Percentiles rank a stretch among this genome's conserved stretches.
phyloP scores from a whole-genome alignment of 2,113 vertebrate species.

The Gopherus evgoodei region DNA sequence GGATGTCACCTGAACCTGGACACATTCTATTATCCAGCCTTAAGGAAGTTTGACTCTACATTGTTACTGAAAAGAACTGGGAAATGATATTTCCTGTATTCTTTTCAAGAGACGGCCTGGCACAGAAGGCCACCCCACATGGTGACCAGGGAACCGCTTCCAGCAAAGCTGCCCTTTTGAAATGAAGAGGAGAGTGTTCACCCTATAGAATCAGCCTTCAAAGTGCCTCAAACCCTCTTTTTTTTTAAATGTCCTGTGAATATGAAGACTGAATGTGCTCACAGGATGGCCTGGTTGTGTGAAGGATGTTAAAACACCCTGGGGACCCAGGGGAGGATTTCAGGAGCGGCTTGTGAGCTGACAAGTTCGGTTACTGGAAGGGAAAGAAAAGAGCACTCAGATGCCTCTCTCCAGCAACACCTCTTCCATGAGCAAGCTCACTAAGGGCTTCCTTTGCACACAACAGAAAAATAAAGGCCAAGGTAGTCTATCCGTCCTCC shows the following conservation, averaged over 20 bases:
- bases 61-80: background rate
- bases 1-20: background rate
- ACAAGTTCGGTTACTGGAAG: background rate
- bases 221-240: background rate
- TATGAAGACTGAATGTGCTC: background rate
- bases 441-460: constrained; percentile 47
- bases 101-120: background rate
- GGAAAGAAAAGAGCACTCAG: background rate
- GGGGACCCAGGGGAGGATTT: background rate
- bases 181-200: background rate
- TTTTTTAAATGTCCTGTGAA: background rate
- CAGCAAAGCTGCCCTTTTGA: background rate
- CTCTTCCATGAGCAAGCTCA: background rate
- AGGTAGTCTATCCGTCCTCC: constrained; percentile 63
- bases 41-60: background rate
- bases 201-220: background rate
- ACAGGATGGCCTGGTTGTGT: fast-evolving
- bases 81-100: background rate
- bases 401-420: background rate
- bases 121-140: background rate
- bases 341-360: background rate
- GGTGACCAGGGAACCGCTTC: background rate
- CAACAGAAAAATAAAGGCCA: constrained; percentile 63
- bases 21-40: background rate
- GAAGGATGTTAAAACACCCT: background rate